Evolutionary conservation across 2,797 vertebrate genomes (phyloP).

Genomic region (Chloroceryle inda): DNA sequence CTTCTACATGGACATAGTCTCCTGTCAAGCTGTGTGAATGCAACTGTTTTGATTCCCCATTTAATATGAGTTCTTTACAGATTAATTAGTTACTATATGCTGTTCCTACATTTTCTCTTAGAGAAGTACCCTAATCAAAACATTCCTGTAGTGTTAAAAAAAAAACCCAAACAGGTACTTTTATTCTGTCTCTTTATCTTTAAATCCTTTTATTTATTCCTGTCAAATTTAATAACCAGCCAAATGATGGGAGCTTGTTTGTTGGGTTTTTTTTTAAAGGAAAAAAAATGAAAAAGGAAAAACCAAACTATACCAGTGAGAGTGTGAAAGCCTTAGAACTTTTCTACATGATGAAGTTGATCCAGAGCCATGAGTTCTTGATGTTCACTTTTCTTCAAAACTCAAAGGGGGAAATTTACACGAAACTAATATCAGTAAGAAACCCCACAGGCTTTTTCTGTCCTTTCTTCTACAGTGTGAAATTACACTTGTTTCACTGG

Average conservation of each 20-base stretch:
- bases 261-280: neutral
- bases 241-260: neutral
- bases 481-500: neutral
- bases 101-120: neutral
- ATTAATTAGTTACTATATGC: neutral
- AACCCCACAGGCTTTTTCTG: neutral
- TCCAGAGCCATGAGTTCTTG: neutral
- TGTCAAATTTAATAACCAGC: neutral
- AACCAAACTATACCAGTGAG: neutral
- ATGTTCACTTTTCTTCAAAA: neutral
- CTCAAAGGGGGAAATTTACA: neutral
- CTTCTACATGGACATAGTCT: neutral
- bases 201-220: neutral
- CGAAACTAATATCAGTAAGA: neutral
- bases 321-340: neutral
- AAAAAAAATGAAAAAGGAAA: neutral
- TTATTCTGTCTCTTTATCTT: neutral
- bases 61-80: neutral
- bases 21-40: neutral
- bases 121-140: neutral
- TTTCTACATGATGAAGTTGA: neutral
- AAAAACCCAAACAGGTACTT: neutral
- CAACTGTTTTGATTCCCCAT: neutral
- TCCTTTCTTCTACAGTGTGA: neutral
- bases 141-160: neutral